These are phyloP conservation scores for Channa striata DNA, from an alignment of 2,797 vertebrate genomes.

Conservation along the genomic window DNA sequence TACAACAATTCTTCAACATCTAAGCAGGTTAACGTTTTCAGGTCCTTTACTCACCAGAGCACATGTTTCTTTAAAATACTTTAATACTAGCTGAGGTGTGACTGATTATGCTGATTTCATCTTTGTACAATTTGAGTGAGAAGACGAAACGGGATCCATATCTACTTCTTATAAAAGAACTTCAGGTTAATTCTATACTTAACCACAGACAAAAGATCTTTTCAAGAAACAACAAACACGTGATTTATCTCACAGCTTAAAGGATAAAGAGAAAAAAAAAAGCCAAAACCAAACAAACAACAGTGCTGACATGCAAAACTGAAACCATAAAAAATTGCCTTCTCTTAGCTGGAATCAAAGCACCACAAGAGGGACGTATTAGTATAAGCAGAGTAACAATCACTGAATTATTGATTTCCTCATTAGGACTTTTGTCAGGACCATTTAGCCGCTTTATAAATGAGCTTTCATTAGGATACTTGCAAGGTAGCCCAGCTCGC, in stretches of 20 bases:
- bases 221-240: slow-evolving; percentile 49
- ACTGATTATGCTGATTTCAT: not conserved
- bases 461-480: slow-evolving; percentile 91
- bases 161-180: not conserved
- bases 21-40: not conserved
- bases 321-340: slow-evolving; percentile 78
- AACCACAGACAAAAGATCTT: slow-evolving; percentile 13
- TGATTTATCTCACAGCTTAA: slow-evolving; percentile 68
- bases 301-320: slow-evolving; percentile 81
- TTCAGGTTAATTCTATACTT: not conserved
- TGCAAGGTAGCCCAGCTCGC: slow-evolving; percentile 86
- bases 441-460: slow-evolving; percentile 96
- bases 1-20: slow-evolving; percentile 6
- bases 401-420: slow-evolving; percentile 94
- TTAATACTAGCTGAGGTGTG: too few species aligned
- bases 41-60: not conserved
- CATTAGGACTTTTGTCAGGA: slow-evolving; percentile 96
- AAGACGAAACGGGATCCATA: not conserved
- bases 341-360: slow-evolving; percentile 73
- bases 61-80: slow-evolving; percentile 1
- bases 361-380: slow-evolving; percentile 82
- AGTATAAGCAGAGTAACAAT: slow-evolving; percentile 94
- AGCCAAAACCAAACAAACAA: slow-evolving; percentile 36
- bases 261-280: slow-evolving; percentile 25
- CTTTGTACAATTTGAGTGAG: not conserved